Conservation (phyloP, 2,888 invertebrate genomes). For the Leptopilina myrica region DNA sequence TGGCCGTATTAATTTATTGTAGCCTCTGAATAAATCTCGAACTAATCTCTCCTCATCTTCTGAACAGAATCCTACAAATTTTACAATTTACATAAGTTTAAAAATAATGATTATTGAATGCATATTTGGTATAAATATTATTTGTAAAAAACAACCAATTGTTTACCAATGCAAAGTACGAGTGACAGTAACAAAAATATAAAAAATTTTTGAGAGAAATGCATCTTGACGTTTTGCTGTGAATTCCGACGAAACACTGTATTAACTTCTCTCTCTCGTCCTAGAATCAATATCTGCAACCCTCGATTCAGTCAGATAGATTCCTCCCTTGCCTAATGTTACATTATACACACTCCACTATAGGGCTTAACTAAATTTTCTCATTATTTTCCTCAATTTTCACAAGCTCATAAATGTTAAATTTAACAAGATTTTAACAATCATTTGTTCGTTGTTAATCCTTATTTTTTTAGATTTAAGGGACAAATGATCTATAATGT, state of each 20-base stretch:
- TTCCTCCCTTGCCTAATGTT: conserved; percentile 22
- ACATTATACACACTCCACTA: background rate
- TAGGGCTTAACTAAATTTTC: too few relatives aligned
- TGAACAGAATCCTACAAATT: conserved; percentile 82
- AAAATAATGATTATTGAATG: conserved; percentile 3
- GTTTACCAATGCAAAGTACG: background rate
- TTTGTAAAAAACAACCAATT: too few relatives aligned
- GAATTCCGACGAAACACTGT: background rate
- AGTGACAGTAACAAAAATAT: conserved; percentile 10
- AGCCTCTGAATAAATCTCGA: conserved; percentile 96
- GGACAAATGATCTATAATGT: too few relatives aligned
- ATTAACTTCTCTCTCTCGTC: background rate
- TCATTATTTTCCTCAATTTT: too few relatives aligned
- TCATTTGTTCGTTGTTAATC: too few relatives aligned
- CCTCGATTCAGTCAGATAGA: conserved; percentile 20
- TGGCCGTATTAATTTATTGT: conserved; percentile 98
- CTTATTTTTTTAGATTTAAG: too few relatives aligned
- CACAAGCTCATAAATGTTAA: too few relatives aligned
- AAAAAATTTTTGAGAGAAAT: conserved; percentile 36
- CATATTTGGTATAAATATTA: background rate
- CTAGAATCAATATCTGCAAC: conserved; percentile 15
- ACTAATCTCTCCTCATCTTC: conserved; percentile 98
- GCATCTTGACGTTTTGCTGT: conserved; percentile 6
- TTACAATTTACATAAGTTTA: background rate
- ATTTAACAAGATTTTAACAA: too few relatives aligned